Conservation (phyloP, 2,797 vertebrate genomes). For the Macropus fuliginosus region DNA sequence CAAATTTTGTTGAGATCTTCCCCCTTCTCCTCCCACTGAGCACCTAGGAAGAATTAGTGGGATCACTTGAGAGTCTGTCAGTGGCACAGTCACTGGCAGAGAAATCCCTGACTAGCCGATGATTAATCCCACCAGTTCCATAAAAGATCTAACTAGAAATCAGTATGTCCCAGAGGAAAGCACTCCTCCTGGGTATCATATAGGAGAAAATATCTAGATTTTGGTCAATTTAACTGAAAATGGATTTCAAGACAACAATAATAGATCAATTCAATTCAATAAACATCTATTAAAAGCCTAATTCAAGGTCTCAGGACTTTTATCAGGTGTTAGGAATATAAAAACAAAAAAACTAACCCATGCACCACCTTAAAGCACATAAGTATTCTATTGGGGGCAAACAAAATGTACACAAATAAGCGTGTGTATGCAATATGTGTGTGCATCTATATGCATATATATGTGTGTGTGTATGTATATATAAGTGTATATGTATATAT, state of each 20-base stretch:
- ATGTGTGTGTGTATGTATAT: too few species aligned
- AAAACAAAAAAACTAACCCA: not conserved
- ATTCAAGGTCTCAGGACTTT: not conserved
- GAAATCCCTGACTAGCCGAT: not conserved
- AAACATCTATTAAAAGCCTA: not conserved
- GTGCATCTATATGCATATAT: too few species aligned
- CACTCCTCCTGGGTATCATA: not conserved
- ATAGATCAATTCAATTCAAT: not conserved
- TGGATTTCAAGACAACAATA: not conserved
- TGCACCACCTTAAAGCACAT: not conserved
- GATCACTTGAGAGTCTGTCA: not conserved
- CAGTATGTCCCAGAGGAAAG: not conserved
- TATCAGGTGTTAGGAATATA: not conserved
- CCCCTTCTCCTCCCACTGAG: not conserved
- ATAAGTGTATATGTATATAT: too few species aligned
- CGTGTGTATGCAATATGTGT: too few species aligned
- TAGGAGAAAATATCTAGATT: not conserved
- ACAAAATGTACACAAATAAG: not conserved
- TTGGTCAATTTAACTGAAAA: not conserved
- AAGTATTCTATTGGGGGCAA: not conserved
- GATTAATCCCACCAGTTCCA: not conserved
- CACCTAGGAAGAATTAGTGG: not conserved
- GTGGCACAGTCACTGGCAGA: not conserved
- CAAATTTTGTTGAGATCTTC: not conserved
- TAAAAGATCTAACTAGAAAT: not conserved